Base-by-base conservation (phyloP, 2,113 vertebrate genomes). In the Tenrec ecaudatus region DNA sequence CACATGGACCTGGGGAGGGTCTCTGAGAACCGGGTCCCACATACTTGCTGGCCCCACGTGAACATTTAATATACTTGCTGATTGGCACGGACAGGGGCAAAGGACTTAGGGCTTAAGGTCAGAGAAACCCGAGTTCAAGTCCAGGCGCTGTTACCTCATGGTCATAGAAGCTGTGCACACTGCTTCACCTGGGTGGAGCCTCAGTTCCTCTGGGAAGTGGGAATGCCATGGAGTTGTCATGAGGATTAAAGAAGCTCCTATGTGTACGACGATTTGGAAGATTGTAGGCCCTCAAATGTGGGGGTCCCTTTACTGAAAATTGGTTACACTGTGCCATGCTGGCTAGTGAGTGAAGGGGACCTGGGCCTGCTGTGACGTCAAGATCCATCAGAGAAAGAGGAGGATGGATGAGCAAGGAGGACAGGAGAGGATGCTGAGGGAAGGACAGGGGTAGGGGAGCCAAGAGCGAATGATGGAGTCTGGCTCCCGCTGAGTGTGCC, bases 11-110 rank as follows among this genome's bases (percentile, higher is more conserved):
- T 82, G 73, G 69, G 27, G 31, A 75, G 58, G 60, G 88, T 88
- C 86, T 96, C 90, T 94, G 93, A 92, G 95, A 96, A 92, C 80
- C 14, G 4, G 36, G 77, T 79, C 86, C 86, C 33, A 81, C 57
- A 81, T 64, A 81, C 47, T 25, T 57, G 81, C 5, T 57, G 11
- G 29, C 19, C 78, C 90, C 80, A 29, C 3, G 0, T 10, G 33
- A 83, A 22, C 90, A 23, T 22, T 43, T 19, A 40, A 60, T 3
- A 23, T n/a, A 29, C 64, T 20, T 2, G 15, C 15, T 27, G 81
- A 36, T 57, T 85, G 73, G 29, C 66, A 16, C 16, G 57, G 53
- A 81, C 22, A 12, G 4, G 2, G 77, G 29, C 4, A 66, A 47
- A 86, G 33, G 64, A 7, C 71, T 86, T 11, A 15, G 64, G 29